phyloP scores from a whole-genome alignment of 2,113 vertebrate genomes.

The Cercocebus atys region DNA sequence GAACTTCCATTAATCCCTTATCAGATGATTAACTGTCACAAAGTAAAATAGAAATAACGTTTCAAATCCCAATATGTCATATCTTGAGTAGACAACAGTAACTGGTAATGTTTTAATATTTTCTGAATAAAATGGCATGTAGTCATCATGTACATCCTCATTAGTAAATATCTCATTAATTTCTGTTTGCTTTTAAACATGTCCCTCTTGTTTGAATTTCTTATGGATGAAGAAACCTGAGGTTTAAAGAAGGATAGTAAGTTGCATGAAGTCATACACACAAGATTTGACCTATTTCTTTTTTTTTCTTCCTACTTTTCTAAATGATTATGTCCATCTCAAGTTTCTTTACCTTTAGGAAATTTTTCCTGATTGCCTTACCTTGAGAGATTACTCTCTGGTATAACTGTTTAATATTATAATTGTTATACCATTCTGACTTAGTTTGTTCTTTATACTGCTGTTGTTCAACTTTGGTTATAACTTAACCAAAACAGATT shows the following conservation, averaged over 20 bases:
- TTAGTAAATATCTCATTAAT: not conserved
- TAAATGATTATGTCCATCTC: not conserved
- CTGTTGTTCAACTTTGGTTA: not conserved
- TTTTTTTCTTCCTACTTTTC: not conserved
- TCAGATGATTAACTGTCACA: not conserved
- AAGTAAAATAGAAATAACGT: conserved; percentile 39
- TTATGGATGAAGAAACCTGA: not conserved
- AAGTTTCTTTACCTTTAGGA: not conserved
- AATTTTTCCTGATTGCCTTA: conserved; percentile 4
- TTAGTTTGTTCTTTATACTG: conserved; percentile 1
- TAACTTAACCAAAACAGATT: conserved; percentile 15
- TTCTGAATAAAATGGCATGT: conserved; percentile 9
- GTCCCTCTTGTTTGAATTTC: not conserved
- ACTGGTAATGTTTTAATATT: not conserved
- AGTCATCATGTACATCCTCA: not conserved
- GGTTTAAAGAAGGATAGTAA: conserved; percentile 10
- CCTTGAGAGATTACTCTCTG: not conserved
- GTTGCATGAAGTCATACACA: not conserved
- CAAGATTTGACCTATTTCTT: not conserved
- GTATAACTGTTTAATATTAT: not conserved
- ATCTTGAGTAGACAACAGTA: not conserved
- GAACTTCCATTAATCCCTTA: not conserved
- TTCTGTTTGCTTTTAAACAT: not conserved
- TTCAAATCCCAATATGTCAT: not conserved
- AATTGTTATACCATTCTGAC: conserved; percentile 34